Conservation (phyloP, 2,888 invertebrate genomes). For the Cordilura impudica region DNA sequence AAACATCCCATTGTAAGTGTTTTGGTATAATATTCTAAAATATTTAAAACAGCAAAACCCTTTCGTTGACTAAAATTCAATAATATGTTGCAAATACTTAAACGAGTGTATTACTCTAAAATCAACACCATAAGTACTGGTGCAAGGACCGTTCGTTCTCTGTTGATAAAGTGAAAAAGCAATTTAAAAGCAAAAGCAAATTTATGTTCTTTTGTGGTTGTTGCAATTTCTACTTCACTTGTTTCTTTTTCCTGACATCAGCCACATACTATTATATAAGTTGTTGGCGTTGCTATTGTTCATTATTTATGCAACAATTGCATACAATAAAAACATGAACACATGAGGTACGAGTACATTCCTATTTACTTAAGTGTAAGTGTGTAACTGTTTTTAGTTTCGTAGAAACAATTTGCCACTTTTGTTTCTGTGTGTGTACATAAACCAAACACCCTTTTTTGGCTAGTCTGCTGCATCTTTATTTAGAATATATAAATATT, state of each 20-base stretch:
- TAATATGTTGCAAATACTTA: constrained; percentile 41
- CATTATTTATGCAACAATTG: constrained; percentile 60
- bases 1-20: background rate
- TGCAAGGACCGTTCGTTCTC: background rate
- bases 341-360: background rate
- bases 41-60: constrained; percentile 24
- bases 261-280: background rate
- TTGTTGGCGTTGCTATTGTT: constrained; percentile 50
- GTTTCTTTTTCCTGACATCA: background rate
- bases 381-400: background rate
- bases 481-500: constrained; percentile 4
- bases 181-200: constrained; percentile 46
- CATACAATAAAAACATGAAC: constrained; percentile 41
- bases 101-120: constrained; percentile 6
- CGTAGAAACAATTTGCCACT: constrained; percentile 18
- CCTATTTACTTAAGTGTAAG: background rate
- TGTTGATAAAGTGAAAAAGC: constrained; percentile 41
- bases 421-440: background rate
- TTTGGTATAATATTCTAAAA: background rate
- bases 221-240: constrained; percentile 31
- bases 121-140: background rate
- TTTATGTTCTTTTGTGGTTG: constrained; percentile 36
- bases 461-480: constrained; percentile 29
- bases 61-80: constrained; percentile 43
- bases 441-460: constrained; percentile 39